These are phyloP conservation scores for Embidobia sp. DNA, from an alignment of 2,888 invertebrate species.

Conservation along the genomic window DNA sequence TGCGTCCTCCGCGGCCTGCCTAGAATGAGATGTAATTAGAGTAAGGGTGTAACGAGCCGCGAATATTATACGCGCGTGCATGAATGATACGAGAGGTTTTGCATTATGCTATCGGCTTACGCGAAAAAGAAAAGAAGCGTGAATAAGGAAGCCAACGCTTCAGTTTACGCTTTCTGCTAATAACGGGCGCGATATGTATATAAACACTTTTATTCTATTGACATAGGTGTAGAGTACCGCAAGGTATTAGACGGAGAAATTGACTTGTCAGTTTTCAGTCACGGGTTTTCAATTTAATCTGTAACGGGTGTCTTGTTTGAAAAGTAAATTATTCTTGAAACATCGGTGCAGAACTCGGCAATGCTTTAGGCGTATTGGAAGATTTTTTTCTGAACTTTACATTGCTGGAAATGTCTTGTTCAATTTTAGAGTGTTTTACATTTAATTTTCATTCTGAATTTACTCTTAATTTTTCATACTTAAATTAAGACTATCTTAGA, in stretches of 20 bases:
- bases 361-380: no score
- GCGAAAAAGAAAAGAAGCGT: constrained; percentile 43
- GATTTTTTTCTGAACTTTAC: no score
- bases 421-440: no score
- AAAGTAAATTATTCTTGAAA: no score
- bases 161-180: constrained; percentile 56
- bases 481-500: no score
- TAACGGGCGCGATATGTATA: constrained; percentile 35
- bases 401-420: no score
- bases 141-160: constrained; percentile 57
- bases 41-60: constrained; percentile 64
- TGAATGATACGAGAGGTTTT: constrained; percentile 59
- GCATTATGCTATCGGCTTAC: constrained; percentile 59
- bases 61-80: constrained; percentile 64
- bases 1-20: constrained; percentile 51
- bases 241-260: constrained; percentile 28
- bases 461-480: no score
- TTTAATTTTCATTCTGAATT: no score
- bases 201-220: constrained; percentile 47
- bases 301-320: not conserved
- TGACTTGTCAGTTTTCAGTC: constrained; percentile 24
- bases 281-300: not conserved
- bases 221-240: constrained; percentile 44
- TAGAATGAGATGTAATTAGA: constrained; percentile 61
- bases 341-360: no score